Conservation (phyloP, 2,113 vertebrate genomes). For the Grammomys dolichurus region DNA sequence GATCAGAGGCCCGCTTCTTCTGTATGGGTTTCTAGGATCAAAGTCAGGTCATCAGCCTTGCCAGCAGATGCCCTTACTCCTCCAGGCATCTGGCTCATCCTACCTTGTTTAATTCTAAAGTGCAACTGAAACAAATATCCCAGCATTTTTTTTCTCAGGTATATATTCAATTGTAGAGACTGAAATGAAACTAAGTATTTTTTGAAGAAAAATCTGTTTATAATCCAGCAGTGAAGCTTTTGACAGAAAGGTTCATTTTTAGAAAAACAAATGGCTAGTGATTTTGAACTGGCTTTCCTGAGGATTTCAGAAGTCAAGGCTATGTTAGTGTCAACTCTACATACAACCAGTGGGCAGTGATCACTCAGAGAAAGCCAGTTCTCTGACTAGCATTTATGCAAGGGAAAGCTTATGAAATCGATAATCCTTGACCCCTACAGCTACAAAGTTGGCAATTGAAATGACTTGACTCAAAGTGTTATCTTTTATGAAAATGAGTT, state of each 20-base stretch:
- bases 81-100: neutral
- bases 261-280: neutral
- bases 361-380: neutral
- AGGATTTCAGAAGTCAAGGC: neutral
- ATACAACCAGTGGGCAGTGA: neutral
- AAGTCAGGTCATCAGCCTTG: neutral
- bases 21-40: neutral
- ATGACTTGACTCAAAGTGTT: neutral
- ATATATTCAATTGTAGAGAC: neutral
- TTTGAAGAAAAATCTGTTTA: neutral
- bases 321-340: neutral
- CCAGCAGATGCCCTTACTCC: too few species aligned
- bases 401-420: neutral
- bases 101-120: neutral
- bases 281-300: neutral
- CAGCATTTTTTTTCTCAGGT: neutral
- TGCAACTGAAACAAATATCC: neutral
- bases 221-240: neutral
- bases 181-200: neutral
- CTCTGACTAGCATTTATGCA: neutral
- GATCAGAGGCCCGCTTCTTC: too few species aligned
- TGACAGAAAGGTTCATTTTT: neutral
- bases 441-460: neutral
- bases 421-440: neutral
- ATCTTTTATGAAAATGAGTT: slow-evolving; percentile 20